phyloP scores from a whole-genome alignment of 2,888 invertebrate species.

The Malthinus flaveolus region DNA sequence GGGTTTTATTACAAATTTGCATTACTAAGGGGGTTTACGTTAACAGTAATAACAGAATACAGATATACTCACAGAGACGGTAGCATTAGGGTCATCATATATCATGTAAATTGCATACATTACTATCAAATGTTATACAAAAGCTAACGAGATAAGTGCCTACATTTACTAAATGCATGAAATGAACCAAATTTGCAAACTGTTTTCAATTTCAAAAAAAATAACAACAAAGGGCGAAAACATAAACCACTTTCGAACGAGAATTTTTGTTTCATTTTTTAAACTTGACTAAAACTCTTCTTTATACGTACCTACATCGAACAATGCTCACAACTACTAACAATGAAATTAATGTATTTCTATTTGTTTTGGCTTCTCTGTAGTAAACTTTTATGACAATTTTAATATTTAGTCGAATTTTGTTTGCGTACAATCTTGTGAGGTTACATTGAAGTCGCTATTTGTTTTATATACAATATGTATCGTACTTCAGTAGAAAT shows the following conservation, averaged over 20 bases:
- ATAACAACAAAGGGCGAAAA: conserved; percentile 12
- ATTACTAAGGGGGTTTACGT: conserved; percentile 13
- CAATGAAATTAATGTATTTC: too few species aligned
- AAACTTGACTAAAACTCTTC: too few species aligned
- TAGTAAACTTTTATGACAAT: too few species aligned
- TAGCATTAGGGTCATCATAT: conserved; percentile 18
- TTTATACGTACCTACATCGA: too few species aligned
- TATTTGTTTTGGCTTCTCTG: too few species aligned
- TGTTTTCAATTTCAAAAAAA: conserved; percentile 17
- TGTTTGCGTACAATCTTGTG: too few species aligned
- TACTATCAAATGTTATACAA: conserved; percentile 29
- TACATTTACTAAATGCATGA: conserved; percentile 26
- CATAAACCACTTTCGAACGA: neutral
- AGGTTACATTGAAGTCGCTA: too few species aligned
- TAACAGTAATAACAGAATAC: conserved; percentile 19
- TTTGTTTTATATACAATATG: too few species aligned
- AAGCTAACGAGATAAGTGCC: conserved; percentile 30
- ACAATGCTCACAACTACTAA: too few species aligned
- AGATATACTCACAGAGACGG: conserved; percentile 12
- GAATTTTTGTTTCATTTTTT: neutral
- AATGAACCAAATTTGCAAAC: conserved; percentile 24
- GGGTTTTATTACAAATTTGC: conserved; percentile 4
- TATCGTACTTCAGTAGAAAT: too few species aligned
- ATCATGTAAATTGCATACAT: conserved; percentile 29
- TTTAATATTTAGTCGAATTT: too few species aligned